These are phyloP conservation scores for Leptoclinus maculatus DNA, from an alignment of 2,797 vertebrate genomes.

Conservation along the genomic window DNA sequence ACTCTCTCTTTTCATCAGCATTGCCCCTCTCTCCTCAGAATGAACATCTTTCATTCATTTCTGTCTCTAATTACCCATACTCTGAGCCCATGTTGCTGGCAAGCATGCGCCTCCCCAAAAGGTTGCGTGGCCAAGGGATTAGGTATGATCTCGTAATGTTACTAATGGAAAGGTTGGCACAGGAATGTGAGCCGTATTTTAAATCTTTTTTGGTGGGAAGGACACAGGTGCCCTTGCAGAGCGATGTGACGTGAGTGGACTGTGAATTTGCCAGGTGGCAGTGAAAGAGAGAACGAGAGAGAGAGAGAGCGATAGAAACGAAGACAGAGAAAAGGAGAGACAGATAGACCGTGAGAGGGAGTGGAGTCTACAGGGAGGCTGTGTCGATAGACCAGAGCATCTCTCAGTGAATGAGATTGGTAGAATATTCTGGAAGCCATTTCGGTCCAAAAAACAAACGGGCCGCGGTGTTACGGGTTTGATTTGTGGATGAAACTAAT, in stretches of 20 bases:
- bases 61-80: slow-evolving; percentile 74
- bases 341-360: slow-evolving; percentile 71
- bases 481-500: slow-evolving; percentile 63
- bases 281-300: slow-evolving; percentile 75
- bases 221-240: slow-evolving; percentile 91
- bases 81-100: slow-evolving; percentile 70
- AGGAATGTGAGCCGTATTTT: slow-evolving; percentile 76
- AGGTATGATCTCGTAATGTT: slow-evolving; percentile 82
- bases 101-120: slow-evolving; percentile 65
- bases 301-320: slow-evolving; percentile 60
- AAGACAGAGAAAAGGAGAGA: slow-evolving; percentile 75
- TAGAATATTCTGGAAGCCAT: slow-evolving; percentile 73
- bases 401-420: slow-evolving; percentile 61
- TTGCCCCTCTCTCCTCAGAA: slow-evolving; percentile 69
- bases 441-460: slow-evolving; percentile 44
- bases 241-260: slow-evolving; percentile 88
- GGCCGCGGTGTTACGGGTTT: slow-evolving; percentile 49
- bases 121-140: slow-evolving; percentile 72
- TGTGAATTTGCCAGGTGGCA: slow-evolving; percentile 90
- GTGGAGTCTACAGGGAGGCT: slow-evolving; percentile 74
- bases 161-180: slow-evolving; percentile 85
- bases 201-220: slow-evolving; percentile 79
- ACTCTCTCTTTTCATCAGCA: slow-evolving; percentile 73
- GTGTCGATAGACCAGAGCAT: slow-evolving; percentile 71
- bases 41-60: slow-evolving; percentile 77